A percentile compares a stretch with the other conserved stretches of the same genome.
phyloP scores from a whole-genome alignment of 23 tunicate species.

The Halocynthia roretzi region DNA sequence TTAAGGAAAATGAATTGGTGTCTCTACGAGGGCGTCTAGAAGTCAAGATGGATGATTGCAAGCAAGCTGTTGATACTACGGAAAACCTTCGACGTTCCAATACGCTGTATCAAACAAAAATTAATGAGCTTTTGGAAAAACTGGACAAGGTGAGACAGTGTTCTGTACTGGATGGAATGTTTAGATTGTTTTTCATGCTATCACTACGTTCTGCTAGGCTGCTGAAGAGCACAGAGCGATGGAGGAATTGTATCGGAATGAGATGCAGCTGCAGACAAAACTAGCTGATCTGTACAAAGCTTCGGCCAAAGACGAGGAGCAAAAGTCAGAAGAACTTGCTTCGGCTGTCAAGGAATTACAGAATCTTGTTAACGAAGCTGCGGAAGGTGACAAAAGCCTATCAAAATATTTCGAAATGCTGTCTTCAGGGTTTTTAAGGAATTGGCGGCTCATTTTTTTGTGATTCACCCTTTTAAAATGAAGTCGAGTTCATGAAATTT shows the following conservation, averaged over 20 bases:
- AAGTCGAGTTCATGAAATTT: too few species aligned
- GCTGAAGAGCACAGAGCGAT: conserved; percentile 44
- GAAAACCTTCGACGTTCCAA: conserved; percentile 45
- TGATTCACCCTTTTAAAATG: too few species aligned
- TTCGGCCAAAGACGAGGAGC: conserved; percentile 73
- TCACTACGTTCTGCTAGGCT: conserved; percentile 17
- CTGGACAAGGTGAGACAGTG: conserved; percentile 25
- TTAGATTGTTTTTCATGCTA: neutral
- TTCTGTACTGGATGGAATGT: neutral
- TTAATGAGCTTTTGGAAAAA: conserved; percentile 46
- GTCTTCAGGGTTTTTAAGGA: too few species aligned
- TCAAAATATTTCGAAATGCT: too few species aligned
- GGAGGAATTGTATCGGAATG: conserved; percentile 60
- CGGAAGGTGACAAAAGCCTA: conserved; percentile 14
- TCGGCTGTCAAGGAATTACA: conserved; percentile 88
- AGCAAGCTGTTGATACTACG: conserved; percentile 31
- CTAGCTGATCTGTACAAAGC: conserved; percentile 70
- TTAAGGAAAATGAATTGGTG: conserved; percentile 47
- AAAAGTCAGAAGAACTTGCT: conserved; percentile 55
- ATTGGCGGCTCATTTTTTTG: too few species aligned
- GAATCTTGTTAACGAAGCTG: conserved; percentile 28
- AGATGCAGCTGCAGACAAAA: conserved; percentile 65
- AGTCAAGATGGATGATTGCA: conserved; percentile 38
- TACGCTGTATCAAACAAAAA: conserved; percentile 36
- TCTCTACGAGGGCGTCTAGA: conserved; percentile 53